Conservation (phyloP, 1,140 invertebrate species). For the Cydia strobilella region DNA sequence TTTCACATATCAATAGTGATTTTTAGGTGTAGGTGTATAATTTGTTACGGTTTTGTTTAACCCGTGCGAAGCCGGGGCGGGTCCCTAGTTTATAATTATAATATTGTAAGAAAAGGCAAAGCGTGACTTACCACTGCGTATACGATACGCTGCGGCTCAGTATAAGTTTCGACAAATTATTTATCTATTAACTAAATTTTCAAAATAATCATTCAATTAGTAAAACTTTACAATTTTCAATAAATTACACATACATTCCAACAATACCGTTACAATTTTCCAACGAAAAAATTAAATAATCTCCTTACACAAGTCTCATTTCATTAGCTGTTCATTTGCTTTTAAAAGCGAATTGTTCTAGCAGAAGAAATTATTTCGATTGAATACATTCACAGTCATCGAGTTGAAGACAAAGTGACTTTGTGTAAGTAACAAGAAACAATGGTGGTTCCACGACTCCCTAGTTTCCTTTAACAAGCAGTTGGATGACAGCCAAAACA, state of each 20-base stretch:
- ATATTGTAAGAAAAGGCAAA: too few species aligned
- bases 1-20: too few species aligned
- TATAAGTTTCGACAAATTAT: too few species aligned
- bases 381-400: constrained; percentile 32
- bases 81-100: too few species aligned
- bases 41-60: too few species aligned
- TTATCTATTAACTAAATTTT: too few species aligned
- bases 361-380: constrained; percentile 28
- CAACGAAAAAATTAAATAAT: not conserved
- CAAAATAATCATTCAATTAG: too few species aligned
- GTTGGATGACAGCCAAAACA: constrained; percentile 69
- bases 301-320: not conserved
- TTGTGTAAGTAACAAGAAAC: constrained; percentile 61
- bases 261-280: not conserved
- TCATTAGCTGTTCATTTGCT: constrained; percentile 16
- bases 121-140: too few species aligned
- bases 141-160: too few species aligned
- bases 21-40: too few species aligned
- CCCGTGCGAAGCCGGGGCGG: too few species aligned
- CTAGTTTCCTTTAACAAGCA: constrained; percentile 71
- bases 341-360: constrained; percentile 21
- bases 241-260: not conserved
- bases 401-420: constrained; percentile 29
- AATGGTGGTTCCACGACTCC: constrained; percentile 57
- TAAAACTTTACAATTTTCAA: too few species aligned